Conservation (phyloP, 1,140 invertebrate genomes). For the Zelostemma sp. region DNA sequence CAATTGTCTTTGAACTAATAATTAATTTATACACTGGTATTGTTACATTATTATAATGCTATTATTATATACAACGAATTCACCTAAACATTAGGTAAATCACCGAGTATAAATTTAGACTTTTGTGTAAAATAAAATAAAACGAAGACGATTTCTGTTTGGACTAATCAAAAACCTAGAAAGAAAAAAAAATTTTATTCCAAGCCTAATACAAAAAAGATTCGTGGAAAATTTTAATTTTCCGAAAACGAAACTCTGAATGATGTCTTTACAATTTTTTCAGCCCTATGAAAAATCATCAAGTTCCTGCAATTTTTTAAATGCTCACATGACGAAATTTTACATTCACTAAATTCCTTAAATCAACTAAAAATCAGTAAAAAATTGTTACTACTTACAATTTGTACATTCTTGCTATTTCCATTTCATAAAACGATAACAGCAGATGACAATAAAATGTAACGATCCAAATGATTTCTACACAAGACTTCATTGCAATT, state of each 20-base stretch:
- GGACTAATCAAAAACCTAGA: slow-evolving; percentile 10
- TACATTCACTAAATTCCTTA: too few species aligned
- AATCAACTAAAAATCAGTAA: slow-evolving; percentile 31
- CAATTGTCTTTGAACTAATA: slow-evolving; percentile 38
- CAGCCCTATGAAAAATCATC: too few species aligned
- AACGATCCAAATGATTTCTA: too few species aligned
- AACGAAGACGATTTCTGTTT: neutral
- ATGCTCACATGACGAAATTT: too few species aligned
- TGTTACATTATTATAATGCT: slow-evolving; percentile 31
- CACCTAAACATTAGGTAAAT: slow-evolving; percentile 53
- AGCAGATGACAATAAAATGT: too few species aligned
- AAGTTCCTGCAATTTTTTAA: too few species aligned
- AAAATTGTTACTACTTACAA: neutral
- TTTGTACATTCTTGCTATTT: neutral
- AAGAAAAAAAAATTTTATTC: slow-evolving; percentile 42
- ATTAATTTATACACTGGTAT: slow-evolving; percentile 45
- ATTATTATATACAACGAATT: slow-evolving; percentile 51
- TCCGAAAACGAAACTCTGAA: too few species aligned
- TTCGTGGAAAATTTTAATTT: slow-evolving; percentile 17
- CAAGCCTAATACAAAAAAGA: slow-evolving; percentile 40
- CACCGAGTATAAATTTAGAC: neutral
- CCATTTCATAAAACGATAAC: too few species aligned
- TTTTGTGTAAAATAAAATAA: neutral
- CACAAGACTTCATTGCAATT: too few species aligned
- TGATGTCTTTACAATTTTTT: too few species aligned